Percentiles rank a stretch among this genome's conserved stretches.
Conservation (phyloP, 2,888 invertebrate species). For the Cosmorhoe ocellata region DNA sequence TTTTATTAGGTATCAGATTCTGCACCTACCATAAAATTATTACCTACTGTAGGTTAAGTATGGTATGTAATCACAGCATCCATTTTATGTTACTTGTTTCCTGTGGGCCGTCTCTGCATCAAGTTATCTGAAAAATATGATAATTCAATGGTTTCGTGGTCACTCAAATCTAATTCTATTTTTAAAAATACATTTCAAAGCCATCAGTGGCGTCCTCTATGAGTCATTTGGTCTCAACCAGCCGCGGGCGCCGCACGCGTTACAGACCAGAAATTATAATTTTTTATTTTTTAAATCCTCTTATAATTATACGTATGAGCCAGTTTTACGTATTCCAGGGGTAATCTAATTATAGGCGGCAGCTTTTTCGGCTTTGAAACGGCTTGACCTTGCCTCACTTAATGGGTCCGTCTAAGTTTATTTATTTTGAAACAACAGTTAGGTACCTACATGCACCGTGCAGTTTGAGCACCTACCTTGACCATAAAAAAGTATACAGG, state of each 20-base stretch:
- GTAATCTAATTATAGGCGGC: constrained; percentile 67
- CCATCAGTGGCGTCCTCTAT: constrained; percentile 23
- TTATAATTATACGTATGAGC: constrained; percentile 73
- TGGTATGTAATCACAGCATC: too few relatives aligned
- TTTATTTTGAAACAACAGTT: constrained; percentile 21
- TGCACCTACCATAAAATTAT: too few relatives aligned
- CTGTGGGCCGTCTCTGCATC: not conserved
- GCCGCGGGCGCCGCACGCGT: constrained; percentile 66
- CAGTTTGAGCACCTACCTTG: not conserved
- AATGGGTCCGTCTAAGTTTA: constrained; percentile 11
- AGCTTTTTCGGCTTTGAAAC: constrained; percentile 34
- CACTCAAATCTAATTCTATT: constrained; percentile 15
- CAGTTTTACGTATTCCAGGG: constrained; percentile 70
- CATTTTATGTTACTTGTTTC: not conserved
- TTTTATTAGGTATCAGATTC: too few relatives aligned
- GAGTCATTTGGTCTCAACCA: constrained; percentile 18
- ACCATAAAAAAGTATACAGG: too few relatives aligned
- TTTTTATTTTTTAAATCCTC: constrained; percentile 64
- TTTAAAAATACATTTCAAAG: constrained; percentile 21
- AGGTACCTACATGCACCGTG: not conserved
- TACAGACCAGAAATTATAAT: constrained; percentile 50
- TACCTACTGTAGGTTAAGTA: too few relatives aligned
- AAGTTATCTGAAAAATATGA: constrained; percentile 12
- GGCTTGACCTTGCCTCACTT: constrained; percentile 23
- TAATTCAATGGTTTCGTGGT: constrained; percentile 2